Percentiles rank a stretch among this genome's conserved stretches.
These are phyloP conservation scores for Furcula furcula DNA, from an alignment of 2,888 invertebrate species.

Conservation along the genomic window DNA sequence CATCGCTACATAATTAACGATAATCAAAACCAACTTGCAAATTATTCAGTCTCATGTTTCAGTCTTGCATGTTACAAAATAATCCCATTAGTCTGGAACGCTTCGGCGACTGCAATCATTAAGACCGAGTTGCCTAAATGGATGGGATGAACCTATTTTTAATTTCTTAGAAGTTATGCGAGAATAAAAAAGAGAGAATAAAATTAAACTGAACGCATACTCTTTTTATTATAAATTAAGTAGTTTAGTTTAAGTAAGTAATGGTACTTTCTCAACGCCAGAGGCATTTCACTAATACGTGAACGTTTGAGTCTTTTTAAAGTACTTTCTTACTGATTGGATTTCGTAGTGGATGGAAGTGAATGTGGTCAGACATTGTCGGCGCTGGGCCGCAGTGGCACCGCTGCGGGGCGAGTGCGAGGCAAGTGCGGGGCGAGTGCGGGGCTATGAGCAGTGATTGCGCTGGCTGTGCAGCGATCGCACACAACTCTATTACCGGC, in stretches of 20 bases:
- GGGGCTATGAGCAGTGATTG: constrained; percentile 47
- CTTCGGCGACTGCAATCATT: background rate
- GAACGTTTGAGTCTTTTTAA: constrained; percentile 23
- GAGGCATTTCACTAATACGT: constrained; percentile 7
- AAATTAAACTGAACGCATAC: background rate
- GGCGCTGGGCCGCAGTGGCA: constrained; percentile 2
- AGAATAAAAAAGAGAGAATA: constrained; percentile 3
- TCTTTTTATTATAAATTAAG: background rate
- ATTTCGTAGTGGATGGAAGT: constrained; percentile 31
- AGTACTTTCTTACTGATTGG: constrained; percentile 30
- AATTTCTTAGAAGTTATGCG: background rate
- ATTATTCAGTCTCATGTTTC: background rate
- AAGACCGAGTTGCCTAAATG: background rate
- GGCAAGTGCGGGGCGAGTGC: constrained; percentile 4
- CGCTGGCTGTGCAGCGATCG: constrained; percentile 23
- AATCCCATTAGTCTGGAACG: background rate
- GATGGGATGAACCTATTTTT: background rate
- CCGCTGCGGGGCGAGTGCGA: background rate
- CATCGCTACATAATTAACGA: constrained; percentile 6
- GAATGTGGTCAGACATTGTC: constrained; percentile 16
- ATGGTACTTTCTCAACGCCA: background rate
- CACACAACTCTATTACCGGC: constrained; percentile 37
- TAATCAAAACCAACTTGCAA: constrained; percentile 9
- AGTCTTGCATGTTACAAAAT: background rate
- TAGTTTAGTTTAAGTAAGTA: too few relatives aligned